phyloP scores from a whole-genome alignment of 2,797 vertebrate genomes.

The Crax fasciolata region DNA sequence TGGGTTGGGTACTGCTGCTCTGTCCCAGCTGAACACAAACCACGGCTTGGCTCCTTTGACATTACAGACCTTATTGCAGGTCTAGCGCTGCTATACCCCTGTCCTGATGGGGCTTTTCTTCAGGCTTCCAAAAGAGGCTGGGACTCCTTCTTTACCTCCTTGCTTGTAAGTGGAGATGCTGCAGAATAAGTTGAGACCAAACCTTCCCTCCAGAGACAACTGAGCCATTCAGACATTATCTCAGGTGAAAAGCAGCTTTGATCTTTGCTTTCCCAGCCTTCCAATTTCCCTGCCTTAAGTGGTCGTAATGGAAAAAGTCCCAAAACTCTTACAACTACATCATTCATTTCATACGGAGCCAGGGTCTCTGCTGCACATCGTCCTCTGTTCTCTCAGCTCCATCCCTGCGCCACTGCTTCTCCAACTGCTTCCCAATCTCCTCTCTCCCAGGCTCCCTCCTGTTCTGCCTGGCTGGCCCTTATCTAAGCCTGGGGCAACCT shows the following conservation, averaged over 20 bases:
- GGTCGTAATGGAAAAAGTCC: too few relatives aligned
- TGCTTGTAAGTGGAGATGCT: too few relatives aligned
- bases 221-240: background rate
- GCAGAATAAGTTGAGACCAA: background rate
- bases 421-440: too few relatives aligned
- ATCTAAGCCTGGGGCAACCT: too few relatives aligned
- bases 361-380: too few relatives aligned
- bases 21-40: accelerated
- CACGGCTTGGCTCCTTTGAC: background rate
- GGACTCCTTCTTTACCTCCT: background rate
- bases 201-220: background rate
- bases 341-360: too few relatives aligned
- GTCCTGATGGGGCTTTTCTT: background rate
- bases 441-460: too few relatives aligned
- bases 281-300: background rate
- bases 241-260: background rate
- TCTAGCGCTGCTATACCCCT: too few relatives aligned
- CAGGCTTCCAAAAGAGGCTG: background rate
- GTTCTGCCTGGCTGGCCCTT: too few relatives aligned
- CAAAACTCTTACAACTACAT: too few relatives aligned
- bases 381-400: too few relatives aligned
- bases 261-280: background rate
- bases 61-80: background rate
- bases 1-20: background rate
- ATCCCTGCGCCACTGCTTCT: too few relatives aligned